Percentiles rank a stretch among this genome's conserved stretches.
phyloP scores from a whole-genome alignment of 2,797 vertebrate genomes.

The Oryzias dopingdopingensis region DNA sequence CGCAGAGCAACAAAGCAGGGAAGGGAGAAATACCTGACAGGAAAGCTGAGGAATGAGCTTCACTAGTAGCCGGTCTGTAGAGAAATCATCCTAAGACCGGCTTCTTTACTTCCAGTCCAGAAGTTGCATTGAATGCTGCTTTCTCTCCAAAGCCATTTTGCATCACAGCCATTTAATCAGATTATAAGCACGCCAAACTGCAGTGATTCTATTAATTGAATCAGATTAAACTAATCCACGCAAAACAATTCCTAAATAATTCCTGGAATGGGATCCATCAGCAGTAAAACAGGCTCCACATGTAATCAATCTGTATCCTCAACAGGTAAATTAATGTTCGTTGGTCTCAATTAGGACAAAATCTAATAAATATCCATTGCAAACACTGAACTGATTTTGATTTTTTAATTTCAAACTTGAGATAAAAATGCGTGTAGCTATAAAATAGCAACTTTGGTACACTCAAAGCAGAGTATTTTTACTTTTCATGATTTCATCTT shows the following conservation, averaged over 20 bases:
- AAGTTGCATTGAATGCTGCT: constrained; percentile 10
- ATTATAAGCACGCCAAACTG: constrained; percentile 4
- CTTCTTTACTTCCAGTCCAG: constrained; percentile 7
- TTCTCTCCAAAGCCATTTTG: constrained; percentile 1
- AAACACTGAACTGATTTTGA: too few species aligned
- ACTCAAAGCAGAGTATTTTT: too few species aligned
- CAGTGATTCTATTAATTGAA: constrained; percentile 8
- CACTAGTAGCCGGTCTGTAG: constrained; percentile 11
- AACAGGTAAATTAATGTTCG: neutral
- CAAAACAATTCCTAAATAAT: constrained; percentile 5
- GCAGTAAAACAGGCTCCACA: constrained; percentile 12
- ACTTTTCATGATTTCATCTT: too few species aligned
- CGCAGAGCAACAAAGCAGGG: constrained; percentile 26
- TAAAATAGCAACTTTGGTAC: too few species aligned
- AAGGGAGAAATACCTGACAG: constrained; percentile 20
- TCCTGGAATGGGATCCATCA: neutral
- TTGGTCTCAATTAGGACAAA: too few species aligned
- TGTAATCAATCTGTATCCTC: constrained; percentile 4
- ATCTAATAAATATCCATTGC: too few species aligned
- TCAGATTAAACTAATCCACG: constrained; percentile 11
- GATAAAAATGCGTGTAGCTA: too few species aligned
- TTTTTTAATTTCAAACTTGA: too few species aligned
- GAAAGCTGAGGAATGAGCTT: constrained; percentile 13
- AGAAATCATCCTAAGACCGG: constrained; percentile 5
- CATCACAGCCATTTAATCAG: constrained; percentile 5